Evolutionary conservation across 2,888 invertebrate species (phyloP).

Genomic region (Mythimna lalbum): DNA sequence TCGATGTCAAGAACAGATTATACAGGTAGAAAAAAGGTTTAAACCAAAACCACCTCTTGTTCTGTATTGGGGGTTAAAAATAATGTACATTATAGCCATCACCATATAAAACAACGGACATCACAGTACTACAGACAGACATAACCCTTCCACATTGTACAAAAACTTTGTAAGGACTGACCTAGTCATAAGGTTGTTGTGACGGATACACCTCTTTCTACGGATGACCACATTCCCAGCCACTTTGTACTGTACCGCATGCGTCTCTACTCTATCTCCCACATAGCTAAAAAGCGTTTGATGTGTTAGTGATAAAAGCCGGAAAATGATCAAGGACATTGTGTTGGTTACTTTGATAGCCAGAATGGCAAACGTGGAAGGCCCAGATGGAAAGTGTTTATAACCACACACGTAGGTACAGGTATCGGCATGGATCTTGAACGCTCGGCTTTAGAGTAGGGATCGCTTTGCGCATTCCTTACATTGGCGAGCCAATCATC

Average conservation of each 20-base stretch:
- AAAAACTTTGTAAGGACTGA: slow-evolving; percentile 72
- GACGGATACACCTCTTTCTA: slow-evolving; percentile 85
- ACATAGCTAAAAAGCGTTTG: slow-evolving; percentile 84
- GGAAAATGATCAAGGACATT: slow-evolving; percentile 14
- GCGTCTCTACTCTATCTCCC: slow-evolving; percentile 86
- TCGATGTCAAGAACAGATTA: not conserved
- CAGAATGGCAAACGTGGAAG: not conserved
- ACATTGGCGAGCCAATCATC: too few species aligned
- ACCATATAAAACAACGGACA: slow-evolving; percentile 45
- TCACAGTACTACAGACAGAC: slow-evolving; percentile 45
- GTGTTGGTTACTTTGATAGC: not conserved
- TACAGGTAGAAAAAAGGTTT: not conserved
- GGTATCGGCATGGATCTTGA: too few species aligned
- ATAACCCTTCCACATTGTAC: slow-evolving; percentile 64
- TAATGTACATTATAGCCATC: not conserved
- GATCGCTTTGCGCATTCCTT: too few species aligned
- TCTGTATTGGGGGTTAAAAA: not conserved
- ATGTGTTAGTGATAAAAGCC: slow-evolving; percentile 61
- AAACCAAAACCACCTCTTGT: not conserved
- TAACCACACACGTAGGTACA: too few species aligned
- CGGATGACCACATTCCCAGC: slow-evolving; percentile 82
- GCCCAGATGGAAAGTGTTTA: not conserved
- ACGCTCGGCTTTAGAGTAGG: too few species aligned
- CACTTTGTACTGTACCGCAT: slow-evolving; percentile 86
- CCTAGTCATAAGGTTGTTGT: slow-evolving; percentile 89